Evolutionary conservation across 2,113 vertebrate genomes (phyloP), one percentile per base, ranked within the genome.

Genomic region (Pangasianodon gigas): DNA sequence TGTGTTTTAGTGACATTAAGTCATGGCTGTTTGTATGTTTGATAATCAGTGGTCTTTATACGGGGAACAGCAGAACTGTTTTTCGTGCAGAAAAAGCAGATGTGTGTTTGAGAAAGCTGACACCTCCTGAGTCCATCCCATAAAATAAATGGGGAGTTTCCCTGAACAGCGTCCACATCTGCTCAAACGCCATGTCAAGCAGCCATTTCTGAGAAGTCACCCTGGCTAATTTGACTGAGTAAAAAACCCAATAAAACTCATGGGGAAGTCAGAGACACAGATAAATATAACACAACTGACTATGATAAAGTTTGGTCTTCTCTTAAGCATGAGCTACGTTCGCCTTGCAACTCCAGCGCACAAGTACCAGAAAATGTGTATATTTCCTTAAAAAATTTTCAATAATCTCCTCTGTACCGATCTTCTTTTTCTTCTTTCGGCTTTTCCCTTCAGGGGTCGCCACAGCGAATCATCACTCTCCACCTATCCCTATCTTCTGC

Each of bases 211-310:
- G 67, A 88, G 41, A 82, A 85, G 65, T 48, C 37, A 51, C 9
- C 29, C 46, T 71, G 14, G 3, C 62, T 85, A 4, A 86, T 91
- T 75, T 90, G 91, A 90, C 32, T 90, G 62, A 51, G 1, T 56
- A 32, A 81, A n/a, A 89, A 65, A 87, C 8, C 5, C 14, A 18
- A 56, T 56, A 32, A 37, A 2, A 48, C 1, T 46, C 32, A 21
- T 44, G 37, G 7, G 44, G 58, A 89, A 87, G 29, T 24, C 6
- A 46, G 4, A 8, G 26, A 21, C 8, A 6, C 0, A 13, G 77
- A 3, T 29, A 69, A 84, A 46, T 14, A 81, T 54, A 79, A 10
- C 71, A 46, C 1, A 79, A n/a, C 48, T 29, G 48, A 54, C 13
- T 8, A 0, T 1, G 4, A 52, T 16, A 16, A 3, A 52, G 48